Conservation (phyloP, 2,888 invertebrate species). For the Choristoneura rosaceana region DNA sequence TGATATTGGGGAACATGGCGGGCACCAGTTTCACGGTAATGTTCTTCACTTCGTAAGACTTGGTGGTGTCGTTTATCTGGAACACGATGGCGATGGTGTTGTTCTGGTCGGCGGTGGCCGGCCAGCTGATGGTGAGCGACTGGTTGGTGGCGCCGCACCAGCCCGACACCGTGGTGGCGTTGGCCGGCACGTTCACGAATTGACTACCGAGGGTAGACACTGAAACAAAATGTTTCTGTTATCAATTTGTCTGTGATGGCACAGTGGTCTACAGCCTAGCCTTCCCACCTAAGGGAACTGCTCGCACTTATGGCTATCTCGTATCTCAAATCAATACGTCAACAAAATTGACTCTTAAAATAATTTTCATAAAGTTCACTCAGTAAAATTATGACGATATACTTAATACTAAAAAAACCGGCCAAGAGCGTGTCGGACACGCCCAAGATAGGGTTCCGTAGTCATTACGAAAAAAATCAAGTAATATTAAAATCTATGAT, state of each 20-base stretch:
- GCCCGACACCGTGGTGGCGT: slow-evolving; percentile 60
- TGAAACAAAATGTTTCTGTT: slow-evolving; percentile 46
- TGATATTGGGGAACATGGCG: slow-evolving; percentile 73
- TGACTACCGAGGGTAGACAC: slow-evolving; percentile 55
- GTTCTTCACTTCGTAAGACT: slow-evolving; percentile 63
- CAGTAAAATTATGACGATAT: too few species aligned
- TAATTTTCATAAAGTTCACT: too few species aligned
- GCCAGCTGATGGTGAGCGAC: slow-evolving; percentile 62
- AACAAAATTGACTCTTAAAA: too few species aligned
- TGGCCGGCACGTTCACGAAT: slow-evolving; percentile 67
- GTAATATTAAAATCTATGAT: too few species aligned
- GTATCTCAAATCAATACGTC: too few species aligned
- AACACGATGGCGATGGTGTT: slow-evolving; percentile 64
- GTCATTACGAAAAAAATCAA: too few species aligned
- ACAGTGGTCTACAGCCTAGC: too few species aligned
- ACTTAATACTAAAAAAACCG: too few species aligned
- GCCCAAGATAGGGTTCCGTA: too few species aligned
- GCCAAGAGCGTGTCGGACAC: too few species aligned
- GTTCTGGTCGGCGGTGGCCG: slow-evolving; percentile 44
- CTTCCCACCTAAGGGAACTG: too few species aligned
- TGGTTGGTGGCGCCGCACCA: slow-evolving; percentile 64
- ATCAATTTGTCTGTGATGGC: neutral
- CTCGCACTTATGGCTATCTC: too few species aligned
- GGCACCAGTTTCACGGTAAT: slow-evolving; percentile 65
- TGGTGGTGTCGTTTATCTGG: slow-evolving; percentile 65